Evolutionary conservation across 2,797 vertebrate species (phyloP).

Genomic region (Vultur gryphus): DNA sequence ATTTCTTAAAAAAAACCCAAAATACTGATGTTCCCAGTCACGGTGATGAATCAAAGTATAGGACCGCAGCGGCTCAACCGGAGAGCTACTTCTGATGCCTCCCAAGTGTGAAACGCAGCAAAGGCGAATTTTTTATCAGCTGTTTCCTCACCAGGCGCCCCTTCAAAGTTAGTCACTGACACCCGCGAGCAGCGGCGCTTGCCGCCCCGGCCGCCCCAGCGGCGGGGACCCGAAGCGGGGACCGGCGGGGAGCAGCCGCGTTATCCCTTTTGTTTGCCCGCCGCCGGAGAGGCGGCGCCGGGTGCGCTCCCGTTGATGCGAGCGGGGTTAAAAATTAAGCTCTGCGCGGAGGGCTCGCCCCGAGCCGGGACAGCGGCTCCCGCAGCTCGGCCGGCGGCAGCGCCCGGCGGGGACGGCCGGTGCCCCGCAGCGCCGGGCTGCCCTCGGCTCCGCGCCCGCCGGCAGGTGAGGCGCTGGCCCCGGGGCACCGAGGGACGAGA

Average conservation of each 20-base stretch:
- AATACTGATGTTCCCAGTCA: background rate
- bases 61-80: background rate
- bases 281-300: background rate
- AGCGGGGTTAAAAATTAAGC: background rate
- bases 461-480: background rate
- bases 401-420: background rate
- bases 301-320: background rate
- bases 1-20: background rate
- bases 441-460: background rate
- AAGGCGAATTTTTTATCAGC: background rate
- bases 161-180: background rate
- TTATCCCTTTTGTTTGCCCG: background rate
- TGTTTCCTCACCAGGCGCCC: background rate
- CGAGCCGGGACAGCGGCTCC: background rate
- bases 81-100: background rate
- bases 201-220: background rate
- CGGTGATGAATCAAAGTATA: fast-evolving
- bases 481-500: background rate
- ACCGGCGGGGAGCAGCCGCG: background rate
- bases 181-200: background rate
- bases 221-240: background rate
- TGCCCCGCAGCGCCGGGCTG: background rate
- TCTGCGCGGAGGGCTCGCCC: background rate
- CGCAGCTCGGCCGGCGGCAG: background rate
- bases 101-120: background rate